Conservation (phyloP, 2,113 vertebrate genomes). For the Megaceryle maxima region DNA sequence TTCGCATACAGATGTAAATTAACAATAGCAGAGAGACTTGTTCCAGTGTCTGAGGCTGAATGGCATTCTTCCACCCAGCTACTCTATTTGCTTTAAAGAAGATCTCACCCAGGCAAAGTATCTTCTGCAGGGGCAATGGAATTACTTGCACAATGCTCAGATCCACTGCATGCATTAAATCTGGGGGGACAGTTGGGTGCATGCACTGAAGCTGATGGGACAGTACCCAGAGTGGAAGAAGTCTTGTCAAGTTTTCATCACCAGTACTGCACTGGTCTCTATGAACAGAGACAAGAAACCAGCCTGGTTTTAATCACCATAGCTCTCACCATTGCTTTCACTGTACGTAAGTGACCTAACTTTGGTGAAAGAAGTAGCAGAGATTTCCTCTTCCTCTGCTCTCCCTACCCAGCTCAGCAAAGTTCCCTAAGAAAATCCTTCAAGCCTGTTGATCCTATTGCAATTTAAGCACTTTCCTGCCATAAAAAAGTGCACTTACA, state of each 20-base stretch:
- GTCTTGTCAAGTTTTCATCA: not conserved
- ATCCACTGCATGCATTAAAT: not conserved
- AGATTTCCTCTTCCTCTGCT: not conserved
- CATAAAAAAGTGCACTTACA: not conserved
- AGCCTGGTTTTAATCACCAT: not conserved
- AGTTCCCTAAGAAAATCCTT: not conserved
- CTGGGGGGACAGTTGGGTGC: not conserved
- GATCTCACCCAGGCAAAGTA: not conserved
- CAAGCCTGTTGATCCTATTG: not conserved
- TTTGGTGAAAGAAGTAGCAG: not conserved
- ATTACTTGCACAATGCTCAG: not conserved
- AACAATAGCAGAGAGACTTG: not conserved
- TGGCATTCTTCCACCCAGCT: not conserved
- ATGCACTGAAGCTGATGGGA: not conserved
- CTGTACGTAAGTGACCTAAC: not conserved
- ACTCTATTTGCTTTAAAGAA: not conserved
- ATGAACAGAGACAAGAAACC: not conserved
- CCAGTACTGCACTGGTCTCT: not conserved
- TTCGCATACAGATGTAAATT: not conserved
- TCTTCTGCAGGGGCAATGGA: not conserved
- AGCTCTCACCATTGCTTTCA: not conserved
- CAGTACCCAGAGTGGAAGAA: not conserved
- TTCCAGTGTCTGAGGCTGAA: not conserved
- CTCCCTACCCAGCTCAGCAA: not conserved
- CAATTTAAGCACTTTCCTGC: not conserved